Evolutionary conservation across 2,797 vertebrate species (phyloP).

Genomic region (Liparis tanakae): DNA sequence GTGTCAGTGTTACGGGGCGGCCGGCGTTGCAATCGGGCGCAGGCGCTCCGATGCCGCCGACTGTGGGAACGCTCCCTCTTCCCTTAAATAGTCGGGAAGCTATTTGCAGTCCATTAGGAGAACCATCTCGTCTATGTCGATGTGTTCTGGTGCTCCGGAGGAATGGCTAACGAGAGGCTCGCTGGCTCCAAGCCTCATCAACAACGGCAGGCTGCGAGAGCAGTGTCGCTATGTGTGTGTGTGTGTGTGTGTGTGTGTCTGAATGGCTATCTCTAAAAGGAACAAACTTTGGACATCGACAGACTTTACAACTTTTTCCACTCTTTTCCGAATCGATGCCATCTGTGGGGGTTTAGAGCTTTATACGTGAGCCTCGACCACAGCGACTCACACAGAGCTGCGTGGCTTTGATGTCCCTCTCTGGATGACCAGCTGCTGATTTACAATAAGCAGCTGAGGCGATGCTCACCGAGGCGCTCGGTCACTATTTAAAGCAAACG

Average conservation of each 20-base stretch:
- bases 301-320: slow-evolving; percentile 1
- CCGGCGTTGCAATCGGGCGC: slow-evolving; percentile 44
- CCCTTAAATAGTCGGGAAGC: slow-evolving; percentile 55
- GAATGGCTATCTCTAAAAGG: slow-evolving; percentile 30
- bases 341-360: slow-evolving; percentile 25
- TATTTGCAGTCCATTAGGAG: slow-evolving; percentile 62
- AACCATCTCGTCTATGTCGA: slow-evolving; percentile 54
- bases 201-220: slow-evolving; percentile 24
- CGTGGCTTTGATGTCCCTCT: slow-evolving; percentile 1
- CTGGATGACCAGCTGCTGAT: slow-evolving; percentile 16
- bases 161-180: slow-evolving; percentile 54
- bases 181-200: slow-evolving; percentile 36
- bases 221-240: neutral
- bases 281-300: slow-evolving; percentile 10
- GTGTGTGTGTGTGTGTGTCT: neutral
- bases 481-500: slow-evolving; percentile 41
- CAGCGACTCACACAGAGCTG: slow-evolving; percentile 7
- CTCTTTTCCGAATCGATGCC: slow-evolving; percentile 10
- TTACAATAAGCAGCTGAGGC: slow-evolving; percentile 28
- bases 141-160: slow-evolving; percentile 54
- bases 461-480: neutral
- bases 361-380: slow-evolving; percentile 13
- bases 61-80: slow-evolving; percentile 33
- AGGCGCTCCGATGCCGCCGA: slow-evolving; percentile 46
- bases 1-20: slow-evolving; percentile 55